Percentiles rank a stretch among this genome's conserved stretches.
phyloP scores from a whole-genome alignment of 2,797 vertebrate genomes.

The Lacerta viridis region DNA sequence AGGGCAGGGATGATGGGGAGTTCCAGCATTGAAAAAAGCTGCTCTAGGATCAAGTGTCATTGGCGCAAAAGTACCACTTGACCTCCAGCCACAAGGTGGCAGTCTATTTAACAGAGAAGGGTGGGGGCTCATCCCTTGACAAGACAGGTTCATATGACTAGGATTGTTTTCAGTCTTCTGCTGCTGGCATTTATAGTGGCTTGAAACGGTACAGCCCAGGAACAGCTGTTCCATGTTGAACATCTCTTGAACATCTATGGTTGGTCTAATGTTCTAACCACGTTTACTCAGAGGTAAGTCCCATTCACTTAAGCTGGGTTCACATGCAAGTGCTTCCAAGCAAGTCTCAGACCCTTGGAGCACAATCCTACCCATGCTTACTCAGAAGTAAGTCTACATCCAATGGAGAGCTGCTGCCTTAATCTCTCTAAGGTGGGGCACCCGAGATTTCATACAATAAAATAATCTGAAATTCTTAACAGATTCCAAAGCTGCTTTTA shows the following conservation, averaged over 20 bases:
- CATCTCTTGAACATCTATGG: background rate
- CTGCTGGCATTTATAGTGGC: background rate
- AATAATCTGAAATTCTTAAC: background rate
- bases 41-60: background rate
- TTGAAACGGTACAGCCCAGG: background rate
- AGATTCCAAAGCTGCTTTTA: background rate
- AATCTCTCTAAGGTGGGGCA: background rate
- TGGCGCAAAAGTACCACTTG: background rate
- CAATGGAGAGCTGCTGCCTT: background rate
- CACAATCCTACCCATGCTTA: background rate
- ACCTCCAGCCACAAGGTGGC: background rate
- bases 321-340: background rate
- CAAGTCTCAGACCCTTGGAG: background rate
- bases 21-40: no score
- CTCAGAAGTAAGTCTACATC: background rate
- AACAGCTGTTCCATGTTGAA: background rate
- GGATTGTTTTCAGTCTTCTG: background rate
- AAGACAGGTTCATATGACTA: background rate
- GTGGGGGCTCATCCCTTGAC: no score
- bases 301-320: background rate
- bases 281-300: background rate
- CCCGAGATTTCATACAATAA: background rate
- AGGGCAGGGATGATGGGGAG: no score
- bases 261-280: no score
- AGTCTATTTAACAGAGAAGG: background rate